Base-by-base conservation (phyloP, 2,888 invertebrate species). In the Neoaliturus tenellus region DNA sequence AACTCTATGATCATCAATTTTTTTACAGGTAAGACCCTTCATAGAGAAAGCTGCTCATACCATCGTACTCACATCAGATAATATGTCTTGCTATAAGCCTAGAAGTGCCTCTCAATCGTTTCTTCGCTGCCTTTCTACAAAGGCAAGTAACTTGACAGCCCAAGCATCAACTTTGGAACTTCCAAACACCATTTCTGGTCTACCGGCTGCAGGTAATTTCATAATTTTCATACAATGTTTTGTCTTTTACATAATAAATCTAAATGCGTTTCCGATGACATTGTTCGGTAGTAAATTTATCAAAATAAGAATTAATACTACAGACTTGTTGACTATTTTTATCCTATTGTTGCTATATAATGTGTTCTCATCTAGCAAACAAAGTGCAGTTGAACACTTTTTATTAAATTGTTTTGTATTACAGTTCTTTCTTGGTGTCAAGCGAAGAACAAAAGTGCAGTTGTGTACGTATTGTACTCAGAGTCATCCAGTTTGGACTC, bases 171-270 rank as follows among this genome's bases (percentile, higher is more conserved):
- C 1, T 23, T 28, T 85, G 17, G 85, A 86, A 62, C 85, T 85
- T 39, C 86, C 86, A 14, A 86, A 86, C 81, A 85, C 85, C 62
- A 80, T 86, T 23, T 85, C 86, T 12, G 85, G 85, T 20, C 33
- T 83, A 17, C 75, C 85, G 39, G 86, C 86, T 33, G 84, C 86
- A 69, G 84, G 86, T 85, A 48, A 20, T 41, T n/a, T n/a, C n/a
- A n/a, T n/a, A n/a, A n/a, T n/a, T n/a, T n/a, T n/a, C n/a, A n/a
- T n/a, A n/a, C n/a, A n/a, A n/a, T n/a, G n/a, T n/a, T n/a, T n/a
- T n/a, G n/a, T n/a, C n/a, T n/a, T n/a, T n/a, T n/a, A n/a, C n/a
- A n/a, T n/a, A n/a, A n/a, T n/a, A n/a, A n/a, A n/a, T n/a, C n/a
- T n/a, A n/a, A n/a, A n/a, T n/a, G n/a, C n/a, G n/a, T n/a, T n/a